A percentile compares a stretch with the other conserved stretches of the same genome.
Conservation (phyloP, 2,797 vertebrate genomes). For the Psittacula derbiana region DNA sequence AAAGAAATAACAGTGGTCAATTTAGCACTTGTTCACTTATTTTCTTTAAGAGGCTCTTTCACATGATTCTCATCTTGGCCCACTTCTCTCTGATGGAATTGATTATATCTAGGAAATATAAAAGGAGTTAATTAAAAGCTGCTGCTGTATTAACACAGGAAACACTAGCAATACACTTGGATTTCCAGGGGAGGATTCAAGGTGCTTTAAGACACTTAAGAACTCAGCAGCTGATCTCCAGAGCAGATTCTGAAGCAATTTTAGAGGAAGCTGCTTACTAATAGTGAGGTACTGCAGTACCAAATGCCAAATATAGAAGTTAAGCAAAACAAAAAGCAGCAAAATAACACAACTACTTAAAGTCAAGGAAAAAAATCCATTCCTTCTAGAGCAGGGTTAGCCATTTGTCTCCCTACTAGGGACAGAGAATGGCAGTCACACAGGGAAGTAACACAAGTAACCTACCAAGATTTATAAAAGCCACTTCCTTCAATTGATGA, state of each 20-base stretch:
- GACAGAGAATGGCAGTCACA: not conserved
- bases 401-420: not conserved
- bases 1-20: slow-evolving; percentile 55
- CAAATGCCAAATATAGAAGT: not conserved
- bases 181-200: not conserved
- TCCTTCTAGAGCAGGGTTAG: not conserved
- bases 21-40: slow-evolving; percentile 15
- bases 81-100: not conserved
- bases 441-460: not conserved
- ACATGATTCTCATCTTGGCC: not conserved
- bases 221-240: slow-evolving; percentile 3
- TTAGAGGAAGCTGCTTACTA: slow-evolving; percentile 3
- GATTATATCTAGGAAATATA: slow-evolving; percentile 32
- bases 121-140: slow-evolving; percentile 34
- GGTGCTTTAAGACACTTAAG: not conserved
- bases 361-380: not conserved
- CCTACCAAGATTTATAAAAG: slow-evolving; percentile 91
- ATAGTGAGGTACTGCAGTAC: not conserved
- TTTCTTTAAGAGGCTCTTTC: slow-evolving; percentile 10
- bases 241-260: not conserved
- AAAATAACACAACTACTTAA: not conserved
- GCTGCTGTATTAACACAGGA: slow-evolving; percentile 12
- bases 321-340: not conserved
- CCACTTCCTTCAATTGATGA: slow-evolving; percentile 62
- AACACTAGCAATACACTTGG: not conserved